Evolutionary conservation across 1,140 invertebrate species (phyloP).

Genomic region (Chymomyza costata): DNA sequence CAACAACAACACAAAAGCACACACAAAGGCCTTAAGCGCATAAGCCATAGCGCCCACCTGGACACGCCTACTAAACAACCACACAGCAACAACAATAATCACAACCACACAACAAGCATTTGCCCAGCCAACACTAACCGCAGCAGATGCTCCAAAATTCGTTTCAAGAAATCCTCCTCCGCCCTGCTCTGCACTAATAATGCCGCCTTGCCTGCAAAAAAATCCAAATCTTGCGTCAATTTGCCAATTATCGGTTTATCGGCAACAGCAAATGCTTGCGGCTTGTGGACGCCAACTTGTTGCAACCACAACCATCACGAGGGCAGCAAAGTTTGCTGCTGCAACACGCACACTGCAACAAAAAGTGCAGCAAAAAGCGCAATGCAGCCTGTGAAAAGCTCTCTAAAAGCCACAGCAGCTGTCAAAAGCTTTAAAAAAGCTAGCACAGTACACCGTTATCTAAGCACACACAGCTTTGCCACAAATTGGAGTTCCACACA

Average conservation of each 20-base stretch:
- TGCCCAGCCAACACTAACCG: neutral
- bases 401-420: neutral
- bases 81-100: constrained; percentile 21
- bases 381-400: neutral
- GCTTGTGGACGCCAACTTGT: too few relatives aligned
- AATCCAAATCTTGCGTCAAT: neutral
- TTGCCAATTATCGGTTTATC: too few relatives aligned
- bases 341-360: neutral
- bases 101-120: neutral
- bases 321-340: neutral
- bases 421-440: constrained; percentile 1
- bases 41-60: constrained; percentile 25
- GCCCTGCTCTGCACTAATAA: constrained; percentile 22
- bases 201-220: neutral
- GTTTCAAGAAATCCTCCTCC: too few relatives aligned
- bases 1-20: constrained; percentile 20
- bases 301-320: neutral
- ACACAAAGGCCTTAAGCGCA: constrained; percentile 21
- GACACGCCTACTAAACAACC: constrained; percentile 7
- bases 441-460: constrained; percentile 28
- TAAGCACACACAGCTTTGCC: constrained; percentile 42
- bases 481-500: constrained; percentile 64
- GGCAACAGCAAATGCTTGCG: too few relatives aligned
- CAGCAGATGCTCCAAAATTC: constrained; percentile 7
- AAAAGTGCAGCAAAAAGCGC: neutral